Conservation (phyloP, 2,888 invertebrate genomes). For the Tenthredo livida region DNA sequence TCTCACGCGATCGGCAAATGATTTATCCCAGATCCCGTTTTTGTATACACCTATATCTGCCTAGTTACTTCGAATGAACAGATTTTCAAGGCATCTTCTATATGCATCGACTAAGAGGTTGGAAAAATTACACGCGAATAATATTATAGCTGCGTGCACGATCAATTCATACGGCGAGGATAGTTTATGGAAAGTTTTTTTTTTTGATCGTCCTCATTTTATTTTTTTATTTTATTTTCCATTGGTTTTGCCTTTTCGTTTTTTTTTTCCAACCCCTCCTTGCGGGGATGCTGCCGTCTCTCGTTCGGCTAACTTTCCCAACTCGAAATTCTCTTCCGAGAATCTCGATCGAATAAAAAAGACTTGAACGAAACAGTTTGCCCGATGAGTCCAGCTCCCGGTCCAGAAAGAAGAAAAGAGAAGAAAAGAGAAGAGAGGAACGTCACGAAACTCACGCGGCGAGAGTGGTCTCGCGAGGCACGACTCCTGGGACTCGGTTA, state of each 20-base stretch:
- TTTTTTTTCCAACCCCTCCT: background rate
- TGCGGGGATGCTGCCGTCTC: conserved; percentile 2
- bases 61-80: background rate
- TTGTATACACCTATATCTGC: background rate
- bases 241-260: background rate
- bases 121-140: conserved; percentile 18
- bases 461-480: conserved; percentile 70
- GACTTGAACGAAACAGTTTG: conserved; percentile 48
- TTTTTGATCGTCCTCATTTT: background rate
- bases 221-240: background rate
- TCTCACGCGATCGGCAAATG: conserved; percentile 33
- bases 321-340: background rate
- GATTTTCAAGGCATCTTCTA: background rate
- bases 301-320: background rate
- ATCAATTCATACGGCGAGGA: conserved; percentile 15
- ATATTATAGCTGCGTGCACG: background rate
- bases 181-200: conserved; percentile 3
- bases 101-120: background rate
- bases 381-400: conserved; percentile 65
- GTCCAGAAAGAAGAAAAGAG: conserved; percentile 58
- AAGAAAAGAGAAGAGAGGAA: conserved; percentile 54
- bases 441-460: conserved; percentile 75
- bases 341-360: conserved; percentile 24
- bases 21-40: conserved; percentile 20
- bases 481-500: conserved; percentile 70